Conservation (phyloP, 2,113 vertebrate genomes). For the Cacatua alba region DNA sequence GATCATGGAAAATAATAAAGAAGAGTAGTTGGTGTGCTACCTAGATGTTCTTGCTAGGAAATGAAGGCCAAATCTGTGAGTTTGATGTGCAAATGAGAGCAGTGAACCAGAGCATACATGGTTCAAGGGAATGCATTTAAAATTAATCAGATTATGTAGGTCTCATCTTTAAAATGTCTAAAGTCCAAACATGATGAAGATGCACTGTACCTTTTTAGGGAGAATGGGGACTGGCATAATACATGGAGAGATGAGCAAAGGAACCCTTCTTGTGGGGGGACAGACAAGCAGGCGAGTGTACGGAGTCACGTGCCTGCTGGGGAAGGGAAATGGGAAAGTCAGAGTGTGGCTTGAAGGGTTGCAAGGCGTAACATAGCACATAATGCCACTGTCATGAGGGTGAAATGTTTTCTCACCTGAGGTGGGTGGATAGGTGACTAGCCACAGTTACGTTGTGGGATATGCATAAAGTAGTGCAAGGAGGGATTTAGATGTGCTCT, state of each 20-base stretch:
- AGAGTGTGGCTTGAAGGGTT: neutral
- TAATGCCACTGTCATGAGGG: neutral
- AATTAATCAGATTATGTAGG: neutral
- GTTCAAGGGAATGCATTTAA: neutral
- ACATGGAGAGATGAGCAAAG: neutral
- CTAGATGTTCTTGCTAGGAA: neutral
- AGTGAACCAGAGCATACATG: neutral
- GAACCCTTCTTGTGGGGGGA: neutral
- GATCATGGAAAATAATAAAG: neutral
- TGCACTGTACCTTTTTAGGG: neutral
- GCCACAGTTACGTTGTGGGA: neutral
- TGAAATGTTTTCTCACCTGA: neutral
- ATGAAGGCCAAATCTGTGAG: neutral
- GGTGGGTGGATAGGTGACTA: neutral
- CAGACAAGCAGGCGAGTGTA: rapidly evolving
- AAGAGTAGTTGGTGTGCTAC: neutral
- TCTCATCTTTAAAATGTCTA: neutral
- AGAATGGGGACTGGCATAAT: neutral
- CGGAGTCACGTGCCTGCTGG: rapidly evolving
- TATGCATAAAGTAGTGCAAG: neutral
- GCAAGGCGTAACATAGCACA: neutral
- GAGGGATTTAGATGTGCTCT: neutral
- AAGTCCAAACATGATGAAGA: neutral
- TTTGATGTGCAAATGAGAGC: neutral
- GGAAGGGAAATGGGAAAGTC: neutral